Evolutionary conservation across 2,797 vertebrate species (phyloP).

Genomic region (Galagoides demidoff): DNA sequence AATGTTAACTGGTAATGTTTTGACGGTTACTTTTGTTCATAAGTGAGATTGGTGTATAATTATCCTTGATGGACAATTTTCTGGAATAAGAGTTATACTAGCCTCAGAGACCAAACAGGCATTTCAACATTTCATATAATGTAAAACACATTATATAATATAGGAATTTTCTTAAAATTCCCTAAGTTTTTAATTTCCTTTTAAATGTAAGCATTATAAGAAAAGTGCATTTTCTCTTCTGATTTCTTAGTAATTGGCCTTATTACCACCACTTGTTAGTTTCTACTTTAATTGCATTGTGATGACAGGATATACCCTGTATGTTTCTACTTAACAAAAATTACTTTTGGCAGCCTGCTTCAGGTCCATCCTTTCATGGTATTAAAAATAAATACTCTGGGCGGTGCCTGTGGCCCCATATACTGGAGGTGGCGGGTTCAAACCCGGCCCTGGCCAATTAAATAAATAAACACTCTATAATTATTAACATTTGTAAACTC

Average conservation of each 20-base stretch:
- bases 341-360: neutral
- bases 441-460: too few relatives aligned
- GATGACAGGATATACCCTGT: neutral
- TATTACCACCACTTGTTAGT: neutral
- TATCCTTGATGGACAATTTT: neutral
- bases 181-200: neutral
- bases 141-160: neutral
- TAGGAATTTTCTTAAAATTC: neutral
- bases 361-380: neutral
- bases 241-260: neutral
- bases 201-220: conserved; percentile 20
- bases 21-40: neutral
- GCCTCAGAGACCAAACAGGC: neutral
- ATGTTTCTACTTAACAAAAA: neutral
- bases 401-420: too few relatives aligned
- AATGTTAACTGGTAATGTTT: neutral
- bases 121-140: neutral
- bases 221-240: neutral
- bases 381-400: conserved; percentile 5
- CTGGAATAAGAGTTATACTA: neutral
- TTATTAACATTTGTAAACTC: neutral
- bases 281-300: neutral
- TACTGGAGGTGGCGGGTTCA: too few relatives aligned
- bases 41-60: neutral
- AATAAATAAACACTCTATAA: neutral